Base-by-base conservation (phyloP, 1,140 invertebrate genomes). In the Gonatopus flavifemur region DNA sequence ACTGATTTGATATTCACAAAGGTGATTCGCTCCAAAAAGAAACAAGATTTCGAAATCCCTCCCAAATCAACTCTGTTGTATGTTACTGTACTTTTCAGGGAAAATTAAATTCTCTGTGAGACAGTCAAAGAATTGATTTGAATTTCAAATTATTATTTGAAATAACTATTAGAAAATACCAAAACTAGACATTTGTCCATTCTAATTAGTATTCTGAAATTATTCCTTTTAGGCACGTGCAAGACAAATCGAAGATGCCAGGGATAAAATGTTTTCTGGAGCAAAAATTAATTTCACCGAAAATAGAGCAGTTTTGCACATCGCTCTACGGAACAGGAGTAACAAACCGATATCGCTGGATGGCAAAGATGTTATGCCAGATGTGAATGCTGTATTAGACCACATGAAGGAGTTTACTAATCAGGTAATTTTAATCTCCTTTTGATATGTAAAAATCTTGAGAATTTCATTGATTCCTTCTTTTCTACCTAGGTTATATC, bases 281-380 rank as follows among this genome's bases (percentile, higher is more conserved):
- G 83, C 94, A 67, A 94, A 93, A 68, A 99, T 99, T 25, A 99
- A 99, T 77, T 96, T 98, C 64, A 99, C 98, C 2, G 98, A 99
- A 79, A 85, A 94, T 65, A 83, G 96, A 57, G 90, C 97, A 31
- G 98, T 99, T 2, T 78, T 99, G 2, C 98, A 99, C 74, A 85
- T 90, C 32, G 98, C 98, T 13, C 81, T 99, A 19, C 84, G 98
- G 39, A 98, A 99, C 71, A 81, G 90, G 33, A 80, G 83, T 36
- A 90, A 91, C 69, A 80, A 77, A 1, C 84, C 85, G 0, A 93
- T 99, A 52, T 39, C 88, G 12, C 87, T 98, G 3, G 88, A 95
- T 71, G 92, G 90, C 8, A 86, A 90, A 71, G 91, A 99, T 84
- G 93, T 99, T 1, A 96, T 93, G 83, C 91, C 91, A 1, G 91